Evolutionary conservation across 1,140 invertebrate species (phyloP), one percentile per base, ranked within the genome.

Genomic region (Saccostrea cuccullata): DNA sequence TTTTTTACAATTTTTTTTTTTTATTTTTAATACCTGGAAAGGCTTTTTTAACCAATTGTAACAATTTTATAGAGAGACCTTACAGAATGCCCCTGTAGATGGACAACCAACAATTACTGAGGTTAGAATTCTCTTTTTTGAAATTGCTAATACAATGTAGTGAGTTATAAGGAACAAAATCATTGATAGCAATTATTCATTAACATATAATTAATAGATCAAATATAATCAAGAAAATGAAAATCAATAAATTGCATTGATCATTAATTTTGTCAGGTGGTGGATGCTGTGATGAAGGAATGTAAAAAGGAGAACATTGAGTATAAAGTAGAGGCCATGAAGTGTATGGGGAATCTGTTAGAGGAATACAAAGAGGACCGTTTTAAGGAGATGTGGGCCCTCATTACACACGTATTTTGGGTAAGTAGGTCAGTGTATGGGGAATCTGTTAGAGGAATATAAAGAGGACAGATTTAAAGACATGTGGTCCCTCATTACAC

Each of bases 341-440:
- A 96, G 67, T 96, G 97, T 64, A 95, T 98, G 58, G 97, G 97
- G 2, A 96, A 96, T 83, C 96, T 98, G 26, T 95, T 98, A 23
- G 96, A 97, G 84, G 96, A 96, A 77, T 96, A 97, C 26, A 95
- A 97, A 89, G 95, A 96, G 15, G 97, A 98, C 94, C 95, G 96
- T 85, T 98, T 98, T 95, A 96, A 96, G 77, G 96, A 97, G 90
- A 96, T 98, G 11, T 98, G 98, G 92, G 96, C 97, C 55, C 92
- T 95, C 77, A 70, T 93, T 77, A 83, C 91, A 36, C 92, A 93
- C 1, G 23, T 58, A 40, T 40, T 85, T 8, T 15, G 84, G 23
- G 40, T 88, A 73, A n/a, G 26, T 73, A 73, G 9, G 67, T 23
- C 11, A 96, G 70, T 96, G 97, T 60, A 95, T 98, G 58, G 97